A percentile compares a stretch with the other conserved stretches of the same genome.
These are phyloP conservation scores for Cynodonichthys magdalenae DNA, from an alignment of 2,797 vertebrate species.

Conservation along the genomic window DNA sequence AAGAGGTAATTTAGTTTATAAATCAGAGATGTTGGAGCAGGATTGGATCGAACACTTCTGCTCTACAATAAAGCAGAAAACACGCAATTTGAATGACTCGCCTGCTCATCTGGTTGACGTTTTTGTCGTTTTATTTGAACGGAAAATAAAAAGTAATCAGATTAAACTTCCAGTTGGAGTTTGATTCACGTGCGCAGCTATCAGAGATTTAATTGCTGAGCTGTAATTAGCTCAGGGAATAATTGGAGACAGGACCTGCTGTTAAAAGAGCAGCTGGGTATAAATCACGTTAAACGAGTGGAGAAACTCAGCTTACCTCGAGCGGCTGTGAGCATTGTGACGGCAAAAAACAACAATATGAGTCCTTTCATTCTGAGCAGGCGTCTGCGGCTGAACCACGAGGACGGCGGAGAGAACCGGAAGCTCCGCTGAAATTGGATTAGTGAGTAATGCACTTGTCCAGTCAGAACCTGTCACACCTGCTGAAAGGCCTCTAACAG, in stretches of 20 bases:
- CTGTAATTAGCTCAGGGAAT: background rate
- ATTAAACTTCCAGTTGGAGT: no score
- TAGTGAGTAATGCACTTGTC: slow-evolving; percentile 57
- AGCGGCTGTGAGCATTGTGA: slow-evolving; percentile 46
- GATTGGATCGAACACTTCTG: background rate
- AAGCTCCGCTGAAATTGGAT: slow-evolving; percentile 63
- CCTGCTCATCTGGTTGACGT: background rate
- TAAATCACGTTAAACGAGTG: background rate
- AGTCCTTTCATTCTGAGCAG: slow-evolving; percentile 59
- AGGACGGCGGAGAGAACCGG: slow-evolving; percentile 20
- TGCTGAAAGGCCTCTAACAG: slow-evolving; percentile 13
- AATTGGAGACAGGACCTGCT: background rate
- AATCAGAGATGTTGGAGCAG: no score
- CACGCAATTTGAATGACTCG: background rate
- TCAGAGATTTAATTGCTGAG: background rate
- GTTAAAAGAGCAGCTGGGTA: slow-evolving; percentile 1
- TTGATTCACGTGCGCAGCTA: no score
- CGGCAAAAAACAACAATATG: slow-evolving; percentile 56
- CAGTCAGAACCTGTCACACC: slow-evolving; percentile 32
- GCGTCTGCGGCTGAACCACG: slow-evolving; percentile 26
- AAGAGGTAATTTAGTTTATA: no score
- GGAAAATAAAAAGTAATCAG: background rate
- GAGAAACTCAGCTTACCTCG: slow-evolving; percentile 59
- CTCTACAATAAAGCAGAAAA: background rate
- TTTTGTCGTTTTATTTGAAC: background rate